Base-by-base conservation (phyloP, 1,140 invertebrate species). In the Sipha flava region DNA sequence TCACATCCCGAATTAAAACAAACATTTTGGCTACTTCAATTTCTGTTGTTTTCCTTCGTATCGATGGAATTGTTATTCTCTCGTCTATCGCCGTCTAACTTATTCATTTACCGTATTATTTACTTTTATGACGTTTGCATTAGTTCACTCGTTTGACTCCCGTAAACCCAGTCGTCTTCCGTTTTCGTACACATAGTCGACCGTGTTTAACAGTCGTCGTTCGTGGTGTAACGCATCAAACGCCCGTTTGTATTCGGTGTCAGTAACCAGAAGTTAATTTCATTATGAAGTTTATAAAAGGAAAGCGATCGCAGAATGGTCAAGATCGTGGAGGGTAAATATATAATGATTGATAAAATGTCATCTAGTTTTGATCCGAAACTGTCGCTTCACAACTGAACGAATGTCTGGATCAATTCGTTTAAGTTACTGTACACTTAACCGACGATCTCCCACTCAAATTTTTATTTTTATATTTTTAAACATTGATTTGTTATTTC, bases 201-300 rank as follows among this genome's bases (percentile, higher is more conserved):
- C n/a, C 47, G 29, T 47, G 2, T 7, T 47, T n/a, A 29, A 40
- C 14, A 18, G 23, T 23, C 23, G 6, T 70, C 45, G 18, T 70
- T 47, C 3, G 43, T 29, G 6, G 45, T n/a, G 0, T 6, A 16
- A 29, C n/a, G 18, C 14, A 23, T n/a, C n/a, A n/a, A n/a, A 29
- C 7, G 26, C 23, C 43, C 40, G 16, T 29, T n/a, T 5, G 23
- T 31, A 29, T 47, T 45, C 66, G 2, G 26, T 70, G 45, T 70
- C 66, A 66, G n/a, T 18, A 47, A 29, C 40, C 10, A 29, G n/a
- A 23, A 70, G 23, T 47, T 29, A 47, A 64, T 14, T 4, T 4
- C 9, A 73, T n/a, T 21, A 73, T 77, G 73, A 77, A 77, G 21
- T 77, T 77, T 16, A 59, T 52, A 43, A 77, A 57, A 77, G 73